Base-by-base conservation (phyloP, 30 jellyfish, hydroid and myxozoan genomes). In the Hydra vulgaris region DNA sequence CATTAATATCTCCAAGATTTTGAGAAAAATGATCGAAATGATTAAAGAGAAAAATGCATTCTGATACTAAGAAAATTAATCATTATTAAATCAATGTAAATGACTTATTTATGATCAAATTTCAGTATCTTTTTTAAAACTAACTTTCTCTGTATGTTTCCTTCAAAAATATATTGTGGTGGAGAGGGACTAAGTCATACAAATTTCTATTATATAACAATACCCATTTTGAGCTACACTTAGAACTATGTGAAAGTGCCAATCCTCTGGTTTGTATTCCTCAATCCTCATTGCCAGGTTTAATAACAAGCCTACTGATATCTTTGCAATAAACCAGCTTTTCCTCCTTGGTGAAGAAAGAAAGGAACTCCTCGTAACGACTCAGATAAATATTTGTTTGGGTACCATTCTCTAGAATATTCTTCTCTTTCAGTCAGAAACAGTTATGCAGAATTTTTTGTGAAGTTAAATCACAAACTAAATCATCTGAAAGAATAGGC, bases 1-100 rank as follows among this genome's bases (percentile, higher is more conserved):
- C 81, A 25, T 16, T 73, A 52, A 73, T 73, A 23, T 21, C 40
- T 73, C 81, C 81, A 52, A 73, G 81, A 73, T 73, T 73, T 25
- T 73, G 24, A 73, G 81, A 73, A 73, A 73, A 73, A 25, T 8
- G 81, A 73, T 73, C 61, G 12, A 73, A 15, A 66, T 19, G 81
- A 69, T 15, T 69, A 24, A 21, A 69, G 27, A 69, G 76, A 69
- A 69, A 69, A 69, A 40, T 3, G 5, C 61, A 3, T 40, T 12
- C 61, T n/a, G n/a, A n/a, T n/a, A n/a, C n/a, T n/a, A n/a, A n/a
- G n/a, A n/a, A n/a, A n/a, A n/a, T n/a, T n/a, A n/a, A n/a, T n/a
- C n/a, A n/a, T n/a, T n/a, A n/a, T n/a, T n/a, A n/a, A n/a, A n/a
- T n/a, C n/a, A n/a, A n/a, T n/a, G n/a, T n/a, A n/a, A n/a, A n/a